Base-by-base conservation (phyloP, 2,113 vertebrate genomes). In the Tangachromis dhanisi region DNA sequence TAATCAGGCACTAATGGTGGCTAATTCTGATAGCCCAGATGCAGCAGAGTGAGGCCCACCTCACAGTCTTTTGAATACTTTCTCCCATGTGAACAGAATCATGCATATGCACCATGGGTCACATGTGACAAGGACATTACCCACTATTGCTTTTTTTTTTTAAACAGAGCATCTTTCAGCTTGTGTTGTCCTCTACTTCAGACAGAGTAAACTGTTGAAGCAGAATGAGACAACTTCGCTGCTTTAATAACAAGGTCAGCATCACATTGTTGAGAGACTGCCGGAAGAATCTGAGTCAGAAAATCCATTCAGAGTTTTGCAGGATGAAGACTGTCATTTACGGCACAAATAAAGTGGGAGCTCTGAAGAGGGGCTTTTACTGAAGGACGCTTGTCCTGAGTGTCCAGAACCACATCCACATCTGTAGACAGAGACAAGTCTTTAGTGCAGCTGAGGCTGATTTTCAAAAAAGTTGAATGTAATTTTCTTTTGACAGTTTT, bases 1-100 rank as follows among this genome's bases (percentile, higher is more conserved):
- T 84, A 92, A 92, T 95, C 93, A 93, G 73, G 61, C 26, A 49
- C 40, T 93, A 95, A 93, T 92, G 90, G 84, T 17, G 29, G 81
- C 61, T 92, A 86, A 93, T 95, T 93, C 86, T 83, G 68, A 88
- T 53, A 53, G 38, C 57, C 31, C 89, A 92, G 82, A 88, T 94
- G 87, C 85, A 86, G 85, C 38, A 24, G 55, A 42, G 85, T 82
- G 66, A 92, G 24, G 63, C 83, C 51, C 53, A 73, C 84, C 82
- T 51, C 29, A 33, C 55, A 49, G 31, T 78, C 38, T 80, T 85
- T 83, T 78, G 13, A 51, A 71, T 10, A 49, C 42, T 81, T 85
- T 35, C 19, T 19, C 55, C 17, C 19, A 33, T 59, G 8, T 59
- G 54, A 42, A 51, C 55, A 49, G 26, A 29, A 88, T 66, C 3